Conservation (phyloP, 2,797 vertebrate species). For the Mormyrus hasselquistii region DNA sequence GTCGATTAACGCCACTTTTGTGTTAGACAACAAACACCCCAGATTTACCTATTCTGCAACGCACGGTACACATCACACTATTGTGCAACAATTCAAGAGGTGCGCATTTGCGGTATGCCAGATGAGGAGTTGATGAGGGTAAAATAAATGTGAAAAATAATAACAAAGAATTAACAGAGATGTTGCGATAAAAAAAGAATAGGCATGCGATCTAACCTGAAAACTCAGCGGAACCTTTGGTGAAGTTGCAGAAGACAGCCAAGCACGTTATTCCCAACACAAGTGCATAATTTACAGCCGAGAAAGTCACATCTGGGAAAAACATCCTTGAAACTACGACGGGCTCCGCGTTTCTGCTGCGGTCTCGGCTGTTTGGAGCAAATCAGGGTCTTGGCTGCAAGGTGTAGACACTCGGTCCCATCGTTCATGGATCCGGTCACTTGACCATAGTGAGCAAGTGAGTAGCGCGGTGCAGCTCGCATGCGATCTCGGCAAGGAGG, state of each 20-base stretch:
- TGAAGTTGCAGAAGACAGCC: slow-evolving; percentile 61
- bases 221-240: slow-evolving; percentile 65
- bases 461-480: slow-evolving; percentile 12
- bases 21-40: neutral
- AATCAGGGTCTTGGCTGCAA: slow-evolving; percentile 27
- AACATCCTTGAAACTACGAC: slow-evolving; percentile 73
- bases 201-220: slow-evolving; percentile 64
- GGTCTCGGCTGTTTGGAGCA: slow-evolving; percentile 28
- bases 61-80: neutral
- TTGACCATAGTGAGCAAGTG: slow-evolving; percentile 45
- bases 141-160: neutral
- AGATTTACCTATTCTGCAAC: neutral
- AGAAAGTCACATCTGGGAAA: slow-evolving; percentile 63
- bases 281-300: slow-evolving; percentile 61
- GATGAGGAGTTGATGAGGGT: neutral
- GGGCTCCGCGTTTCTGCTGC: slow-evolving; percentile 27
- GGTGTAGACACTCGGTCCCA: slow-evolving; percentile 52
- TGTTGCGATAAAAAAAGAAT: neutral
- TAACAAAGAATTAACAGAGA: neutral
- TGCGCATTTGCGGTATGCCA: neutral
- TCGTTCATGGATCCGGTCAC: slow-evolving; percentile 35
- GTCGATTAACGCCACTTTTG: neutral
- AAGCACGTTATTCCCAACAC: slow-evolving; percentile 69
- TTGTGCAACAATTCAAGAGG: neutral
- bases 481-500: slow-evolving; percentile 38